Base-by-base conservation (phyloP, 2,113 vertebrate genomes). In the Emberiza fucata region DNA sequence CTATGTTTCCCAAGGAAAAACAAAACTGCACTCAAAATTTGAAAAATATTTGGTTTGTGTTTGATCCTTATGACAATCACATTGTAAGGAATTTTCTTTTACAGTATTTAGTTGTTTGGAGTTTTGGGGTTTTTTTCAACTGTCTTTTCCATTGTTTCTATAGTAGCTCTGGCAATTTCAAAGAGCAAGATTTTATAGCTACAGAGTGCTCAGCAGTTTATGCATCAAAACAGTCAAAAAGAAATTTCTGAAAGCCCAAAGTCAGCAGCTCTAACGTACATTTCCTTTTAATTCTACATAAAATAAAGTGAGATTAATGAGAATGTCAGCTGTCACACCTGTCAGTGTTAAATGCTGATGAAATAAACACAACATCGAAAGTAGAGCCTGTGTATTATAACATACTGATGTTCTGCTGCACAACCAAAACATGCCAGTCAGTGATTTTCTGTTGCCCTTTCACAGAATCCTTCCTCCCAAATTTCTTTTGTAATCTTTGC, bases 231-330 rank as follows among this genome's bases (percentile, higher is more conserved):
- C 8, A 81, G 44, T 37, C 69, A 79, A 91, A 95, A 64, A 72
- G 20, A 92, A 76, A 65, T 48, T 87, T 87, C 53, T 81, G 48
- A 89, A 91, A 81, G 48, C 28, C 16, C 40, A 50, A 5, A 72
- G 82, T 84, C 83, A 92, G 93, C 81, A 82, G 65, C 40, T 87
- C 53, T 91, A 84, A 92, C 61, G 81, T 81, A 57, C n/a, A 85
- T 45, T 57, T 95, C 37, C 42, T 91, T 83, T 86, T 85, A 85
- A 91, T 85, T 88, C 81, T 65, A 87, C 53, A 42, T 61, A 81
- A 86, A 92, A 90, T 91, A 73, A 90, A 92, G 66, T 81, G 65
- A 96, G 57, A 92, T 95, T 94, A 94, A 92, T 91, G 77, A 91
- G 65, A 95, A 89, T 75, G 84, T 71, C 89, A 94, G 61, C 70